Base-by-base conservation (phyloP, 2,113 vertebrate genomes). In the Condylura cristata region DNA sequence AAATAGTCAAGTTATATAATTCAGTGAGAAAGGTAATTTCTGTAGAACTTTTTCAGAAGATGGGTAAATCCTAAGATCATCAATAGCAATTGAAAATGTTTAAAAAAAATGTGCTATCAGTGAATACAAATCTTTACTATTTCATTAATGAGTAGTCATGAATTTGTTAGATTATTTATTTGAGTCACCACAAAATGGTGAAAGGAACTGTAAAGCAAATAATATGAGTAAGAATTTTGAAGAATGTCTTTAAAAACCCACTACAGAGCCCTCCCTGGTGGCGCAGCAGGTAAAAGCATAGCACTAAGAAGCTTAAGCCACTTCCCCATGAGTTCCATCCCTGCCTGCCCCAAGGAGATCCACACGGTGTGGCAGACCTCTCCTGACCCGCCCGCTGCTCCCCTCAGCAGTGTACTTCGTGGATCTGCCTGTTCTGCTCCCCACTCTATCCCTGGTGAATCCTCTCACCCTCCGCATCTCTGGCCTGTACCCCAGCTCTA, bases 231-330 rank as follows among this genome's bases (percentile, higher is more conserved):
- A 53, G 76, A 82, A 41, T 70, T 76, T 56, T 51, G 58, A 92
- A 34, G 66, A 39, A 83, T 89, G 91, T 89, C 4, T 83, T 60
- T 86, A 65, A 84, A 90, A n/a, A n/a, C n/a, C n/a, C n/a, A n/a
- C n/a, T n/a, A n/a, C n/a, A n/a, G n/a, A n/a, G n/a, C n/a, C n/a
- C n/a, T n/a, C n/a, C n/a, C n/a, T n/a, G n/a, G n/a, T n/a, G n/a
- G n/a, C n/a, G n/a, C n/a, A n/a, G n/a, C n/a, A n/a, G n/a, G n/a
- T n/a, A n/a, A n/a, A n/a, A n/a, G n/a, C n/a, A n/a, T n/a, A n/a
- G n/a, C n/a, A n/a, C n/a, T n/a, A n/a, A n/a, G n/a, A n/a, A n/a
- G n/a, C n/a, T n/a, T n/a, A n/a, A n/a, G n/a, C n/a, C n/a, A n/a
- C n/a, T n/a, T n/a, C n/a, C n/a, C n/a, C n/a, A n/a, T n/a, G n/a